Evolutionary conservation across 2,113 vertebrate species (phyloP).

Genomic region (Crocuta crocuta): DNA sequence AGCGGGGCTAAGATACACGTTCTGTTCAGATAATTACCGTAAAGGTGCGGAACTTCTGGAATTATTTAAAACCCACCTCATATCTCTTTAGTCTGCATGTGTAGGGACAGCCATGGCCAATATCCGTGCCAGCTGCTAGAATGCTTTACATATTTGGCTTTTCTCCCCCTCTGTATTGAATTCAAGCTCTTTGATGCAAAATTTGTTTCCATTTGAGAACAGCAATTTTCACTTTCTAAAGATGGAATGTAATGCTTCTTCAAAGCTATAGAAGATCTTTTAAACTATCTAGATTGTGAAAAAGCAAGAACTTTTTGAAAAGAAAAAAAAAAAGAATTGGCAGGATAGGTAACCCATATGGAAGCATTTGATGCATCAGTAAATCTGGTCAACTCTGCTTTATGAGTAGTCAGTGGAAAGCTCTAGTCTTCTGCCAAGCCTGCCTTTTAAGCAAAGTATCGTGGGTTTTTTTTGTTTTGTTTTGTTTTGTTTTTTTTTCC

Average conservation of each 20-base stretch:
- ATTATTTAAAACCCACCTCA: slow-evolving; percentile 39
- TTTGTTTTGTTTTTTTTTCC: too few species aligned
- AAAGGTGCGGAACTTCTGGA: slow-evolving; percentile 39
- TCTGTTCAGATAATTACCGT: slow-evolving; percentile 19
- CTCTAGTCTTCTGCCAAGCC: neutral
- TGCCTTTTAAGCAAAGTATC: neutral
- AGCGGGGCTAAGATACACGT: neutral
- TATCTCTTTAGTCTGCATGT: slow-evolving; percentile 35
- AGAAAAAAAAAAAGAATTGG: neutral
- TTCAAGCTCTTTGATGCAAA: slow-evolving; percentile 70
- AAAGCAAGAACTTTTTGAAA: slow-evolving; percentile 51
- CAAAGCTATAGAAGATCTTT: slow-evolving; percentile 68
- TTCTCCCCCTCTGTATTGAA: slow-evolving; percentile 60
- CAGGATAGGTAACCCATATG: slow-evolving; percentile 9
- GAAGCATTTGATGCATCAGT: neutral
- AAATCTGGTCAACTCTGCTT: neutral
- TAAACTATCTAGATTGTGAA: slow-evolving; percentile 57
- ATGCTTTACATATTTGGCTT: slow-evolving; percentile 73
- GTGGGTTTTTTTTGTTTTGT: neutral
- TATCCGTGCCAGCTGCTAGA: slow-evolving; percentile 63
- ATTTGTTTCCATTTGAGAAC: slow-evolving; percentile 71
- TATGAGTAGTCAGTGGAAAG: neutral
- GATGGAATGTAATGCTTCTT: slow-evolving; percentile 59
- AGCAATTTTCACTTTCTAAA: slow-evolving; percentile 73
- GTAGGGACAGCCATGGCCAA: slow-evolving; percentile 50